Base-by-base conservation (phyloP, 1,140 invertebrate species). In the Drosophila bocqueti region DNA sequence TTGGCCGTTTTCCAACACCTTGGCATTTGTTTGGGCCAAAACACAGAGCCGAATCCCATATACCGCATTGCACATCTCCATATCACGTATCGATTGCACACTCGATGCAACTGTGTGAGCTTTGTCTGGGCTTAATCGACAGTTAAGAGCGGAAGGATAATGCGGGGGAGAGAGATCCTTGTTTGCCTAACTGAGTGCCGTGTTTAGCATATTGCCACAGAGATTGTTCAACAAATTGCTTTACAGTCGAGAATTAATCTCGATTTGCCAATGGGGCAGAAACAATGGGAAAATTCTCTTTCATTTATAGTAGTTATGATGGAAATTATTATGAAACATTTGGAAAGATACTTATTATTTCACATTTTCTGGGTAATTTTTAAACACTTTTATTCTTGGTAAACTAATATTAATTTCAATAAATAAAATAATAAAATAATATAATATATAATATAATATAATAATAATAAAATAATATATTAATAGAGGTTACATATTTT, bases 1-100 rank as follows among this genome's bases (percentile, higher is more conserved):
- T 60, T 72, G 73, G 59, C 62, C 58, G 43, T 69, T 76, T 60
- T 74, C 81, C 60, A 79, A 76, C 81, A 83, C 76, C 81, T 79
- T 52, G 55, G 36, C 34, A 63, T 36, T 61, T 55, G 45, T 24
- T 31, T 46, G 4, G 40, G 4, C n/a, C 21, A 24, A 29, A 34
- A 36, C 46, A 6, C 21, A 65, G 15, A 2, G 15, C 21, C 60
- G 26, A 18, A 3, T 63, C 67, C 38, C n/a, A 13, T 69, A 21
- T 54, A 26, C 49, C 29, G 67, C 45, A 26, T 18, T n/a, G 10
- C 16, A 18, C n/a, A 21, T 31, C 26, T 45, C 26, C 59, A 8
- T 13, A 31, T 34, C 16, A 11, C 34, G 29, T 38, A 78, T 78
- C 50, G 75, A 78, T 78, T 77, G 57, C 64, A 38, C 49, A 49